Conservation (phyloP, 2,797 vertebrate species). For the Adrianichthys oophorus region DNA sequence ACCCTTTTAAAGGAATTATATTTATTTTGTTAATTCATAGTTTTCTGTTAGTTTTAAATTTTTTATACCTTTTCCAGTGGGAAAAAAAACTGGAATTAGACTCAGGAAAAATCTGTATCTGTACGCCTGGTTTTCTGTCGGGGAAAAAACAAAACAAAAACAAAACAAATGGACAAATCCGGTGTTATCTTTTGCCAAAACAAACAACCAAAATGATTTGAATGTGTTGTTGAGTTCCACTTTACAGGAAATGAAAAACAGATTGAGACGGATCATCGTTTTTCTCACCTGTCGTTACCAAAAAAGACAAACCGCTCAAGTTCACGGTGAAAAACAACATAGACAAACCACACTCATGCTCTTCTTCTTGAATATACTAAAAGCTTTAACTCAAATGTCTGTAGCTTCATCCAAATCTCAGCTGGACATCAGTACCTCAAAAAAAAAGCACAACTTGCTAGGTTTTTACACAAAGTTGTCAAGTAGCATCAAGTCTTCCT, state of each 20-base stretch:
- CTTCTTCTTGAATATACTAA: background rate
- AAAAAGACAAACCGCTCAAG: background rate
- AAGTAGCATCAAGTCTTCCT: constrained; percentile 33
- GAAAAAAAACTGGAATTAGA: too few relatives aligned
- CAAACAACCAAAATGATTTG: too few relatives aligned
- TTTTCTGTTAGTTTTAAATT: constrained; percentile 8
- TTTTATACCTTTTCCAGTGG: background rate
- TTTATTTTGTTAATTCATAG: constrained; percentile 64
- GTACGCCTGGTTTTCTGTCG: too few relatives aligned
- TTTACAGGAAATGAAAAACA: background rate
- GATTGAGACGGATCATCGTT: constrained; percentile 14
- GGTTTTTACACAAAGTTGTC: constrained; percentile 34
- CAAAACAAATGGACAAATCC: too few relatives aligned
- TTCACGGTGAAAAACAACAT: background rate
- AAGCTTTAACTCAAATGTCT: constrained; percentile 34
- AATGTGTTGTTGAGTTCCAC: background rate
- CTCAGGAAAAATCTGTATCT: too few relatives aligned
- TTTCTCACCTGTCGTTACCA: constrained; percentile 11
- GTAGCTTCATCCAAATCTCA: constrained; percentile 43
- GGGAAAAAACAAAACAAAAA: too few relatives aligned
- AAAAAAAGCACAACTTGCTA: constrained; percentile 4
- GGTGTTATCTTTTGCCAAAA: too few relatives aligned
- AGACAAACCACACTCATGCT: background rate
- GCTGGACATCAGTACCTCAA: constrained; percentile 39
- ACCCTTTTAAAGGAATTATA: constrained; percentile 43